Evolutionary conservation across 2,888 invertebrate genomes (phyloP), one percentile per base, ranked within the genome.

Genomic region (Drosophila prolongata): DNA sequence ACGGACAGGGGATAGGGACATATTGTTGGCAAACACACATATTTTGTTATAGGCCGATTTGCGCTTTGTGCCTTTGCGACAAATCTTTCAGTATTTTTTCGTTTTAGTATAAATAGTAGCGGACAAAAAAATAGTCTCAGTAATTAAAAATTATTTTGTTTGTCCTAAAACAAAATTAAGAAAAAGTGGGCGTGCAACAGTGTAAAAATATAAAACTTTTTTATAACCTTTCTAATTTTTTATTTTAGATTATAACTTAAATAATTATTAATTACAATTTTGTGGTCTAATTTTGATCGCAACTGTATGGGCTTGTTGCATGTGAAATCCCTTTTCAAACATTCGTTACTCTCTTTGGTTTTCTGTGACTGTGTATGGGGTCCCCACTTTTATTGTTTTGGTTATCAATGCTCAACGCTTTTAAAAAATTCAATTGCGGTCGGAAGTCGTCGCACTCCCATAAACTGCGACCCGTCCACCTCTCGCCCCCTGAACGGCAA

Each of bases 381-480:
- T 49, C 55, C 52, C 67, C 77, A 66, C 72, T 89, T 89, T 85
- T 85, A 85, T 85, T 89, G 84, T 89, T 85, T 89, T 79, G 82
- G 89, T 86, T 86, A 86, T 89, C 85, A 86, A 86, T 89, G 90
- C 88, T 86, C 89, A 88, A 80, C 76, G 84, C 80, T 86, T 88
- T 86, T 89, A 88, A 86, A 86, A 86, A 89, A 89, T 86, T 89
- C 85, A 89, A 88, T 86, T 86, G 85, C 77, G 85, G 85, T 89
- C 89, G 85, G 89, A 86, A 86, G 89, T 88, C 89, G 86, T 79
- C 84, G 86, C 84, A 85, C 79, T 85, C 79, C 54, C 89, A 84
- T 87, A 84, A 79, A 86, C 80, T 87, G 82, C 49, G 75, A 54
- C 64, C 80, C 68, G 43, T 14, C 24, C 66, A n/a, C n/a, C 40